Base-by-base conservation (phyloP, 1,140 invertebrate genomes). In the Achatina immaculata region DNA sequence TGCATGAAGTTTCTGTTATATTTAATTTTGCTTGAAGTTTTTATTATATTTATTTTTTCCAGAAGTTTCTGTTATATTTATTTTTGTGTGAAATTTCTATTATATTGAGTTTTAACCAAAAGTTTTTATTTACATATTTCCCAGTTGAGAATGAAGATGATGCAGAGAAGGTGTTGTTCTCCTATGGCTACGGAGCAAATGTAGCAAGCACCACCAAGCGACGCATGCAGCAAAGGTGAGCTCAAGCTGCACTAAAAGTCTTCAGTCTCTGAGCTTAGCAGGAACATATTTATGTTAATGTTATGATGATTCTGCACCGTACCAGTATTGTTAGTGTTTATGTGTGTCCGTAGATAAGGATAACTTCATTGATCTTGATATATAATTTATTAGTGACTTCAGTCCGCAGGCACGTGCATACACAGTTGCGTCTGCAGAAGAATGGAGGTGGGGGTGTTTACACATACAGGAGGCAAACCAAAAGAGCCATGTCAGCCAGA, bases 171-270 rank as follows among this genome's bases (percentile, higher is more conserved):
- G 88, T 91, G 11, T 73, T 92, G 65, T 90, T 91, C 78, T 91
- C 91, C 0, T 91, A 91, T 83, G 91, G 90, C 24, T 91, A 91
- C 86, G 90, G 90, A 68, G 90, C 90, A 34, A 90, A 90, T 83
- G 86, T 92, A 34, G 89, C 90, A 34, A 91, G 88, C 45, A 91
- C 88, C 68, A 81, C 90, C 0, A 91, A 92, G 82, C 73, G 91
- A 83, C 82, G 90, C 79, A 84, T 92, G 71, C 90, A 92, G 74
- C 91, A 92, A 65, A 91, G 90, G 89, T 91, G 81, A 80, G 74
- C 31, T 28, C 38, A 36, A 7, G 51, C 72, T 71, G 71, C 16
- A 45, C 11, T 73, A 19, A 38, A 42, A 68, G 11, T 11, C 31
- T 68, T 34, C 16, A 19, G 65, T 68, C 31, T 68, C 65, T 68